Evolutionary conservation across 2,797 vertebrate genomes (phyloP), one percentile per base, ranked within the genome.

Genomic region (Enoplosus armatus): DNA sequence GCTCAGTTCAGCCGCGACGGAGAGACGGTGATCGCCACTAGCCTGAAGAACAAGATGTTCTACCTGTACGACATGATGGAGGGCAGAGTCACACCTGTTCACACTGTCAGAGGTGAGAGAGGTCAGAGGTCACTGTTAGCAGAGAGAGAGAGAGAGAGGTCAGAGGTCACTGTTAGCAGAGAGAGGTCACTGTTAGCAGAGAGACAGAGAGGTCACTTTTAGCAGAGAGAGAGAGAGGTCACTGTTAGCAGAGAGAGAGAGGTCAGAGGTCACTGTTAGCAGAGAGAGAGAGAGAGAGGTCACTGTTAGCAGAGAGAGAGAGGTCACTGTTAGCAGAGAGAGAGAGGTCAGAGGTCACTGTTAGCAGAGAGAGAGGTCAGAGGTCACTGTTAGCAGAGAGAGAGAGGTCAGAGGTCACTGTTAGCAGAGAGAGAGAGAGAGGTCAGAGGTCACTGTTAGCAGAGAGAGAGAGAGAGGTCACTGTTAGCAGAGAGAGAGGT

Each of bases 1-100:
- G 97, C 98, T 24, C 85, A 35, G 61, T 99, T 99, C 92, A 98
- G 95, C 76, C 74, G 85, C 8, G 95, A 96, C 58, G 98, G 98
- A 2, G 96, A 97, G 53, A 92, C 93, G 53, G 95, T 99, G 89
- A 95, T 99, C 80, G 97, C 97, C 69, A 99, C 97, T 0, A 95
- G 97, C 53, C 76, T 93, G 50, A 95, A 72, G 61, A 97, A 97
- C 87, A 97, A 94, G 65, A 92, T 97, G 90, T 97, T 99, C 91
- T 99, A 98, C 87, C 87, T 98, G 66, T 99, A 99, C 63, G 96
- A 99, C 87, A 99, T 99, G 98, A 96, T 99, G 91, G 95, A 94
- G 86, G 98, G 98, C 56, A 95, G 85, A 0, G 89, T 99, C 58
- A 92, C 92, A 72, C 97, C 97, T 0, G 92, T 99, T 1, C 77